phyloP scores from a whole-genome alignment of 1,140 invertebrate genomes.

The Anoplophora glabripennis region DNA sequence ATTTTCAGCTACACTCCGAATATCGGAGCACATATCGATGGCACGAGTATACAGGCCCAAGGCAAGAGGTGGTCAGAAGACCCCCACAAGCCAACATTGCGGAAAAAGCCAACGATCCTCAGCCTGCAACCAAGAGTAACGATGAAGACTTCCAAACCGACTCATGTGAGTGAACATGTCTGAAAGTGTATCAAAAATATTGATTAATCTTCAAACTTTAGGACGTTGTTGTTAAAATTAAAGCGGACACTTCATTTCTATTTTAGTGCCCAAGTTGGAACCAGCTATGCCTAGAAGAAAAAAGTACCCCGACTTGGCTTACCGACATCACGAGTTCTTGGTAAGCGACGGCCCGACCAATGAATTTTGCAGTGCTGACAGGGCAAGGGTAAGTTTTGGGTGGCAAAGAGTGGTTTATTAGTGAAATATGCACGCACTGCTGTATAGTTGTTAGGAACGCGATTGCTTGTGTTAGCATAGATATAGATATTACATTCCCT shows the following conservation, averaged over 20 bases:
- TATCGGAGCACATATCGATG: slow-evolving; percentile 90
- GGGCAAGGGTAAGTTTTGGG: slow-evolving; percentile 55
- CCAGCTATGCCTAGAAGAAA: slow-evolving; percentile 79
- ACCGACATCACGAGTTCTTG: slow-evolving; percentile 78
- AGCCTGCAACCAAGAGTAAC: slow-evolving; percentile 5
- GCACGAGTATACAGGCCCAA: slow-evolving; percentile 80
- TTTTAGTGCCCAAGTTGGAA: slow-evolving; percentile 63
- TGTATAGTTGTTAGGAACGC: slow-evolving; percentile 19
- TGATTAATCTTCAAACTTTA: not conserved
- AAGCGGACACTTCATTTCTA: not conserved
- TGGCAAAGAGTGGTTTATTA: not conserved
- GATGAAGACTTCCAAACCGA: slow-evolving; percentile 32
- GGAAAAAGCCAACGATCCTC: slow-evolving; percentile 46
- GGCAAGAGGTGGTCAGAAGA: slow-evolving; percentile 59
- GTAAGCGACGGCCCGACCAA: slow-evolving; percentile 56
- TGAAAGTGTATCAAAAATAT: not conserved
- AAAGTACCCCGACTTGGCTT: slow-evolving; percentile 82
- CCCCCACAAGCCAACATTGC: slow-evolving; percentile 60
- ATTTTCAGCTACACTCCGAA: slow-evolving; percentile 77
- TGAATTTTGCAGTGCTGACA: slow-evolving; percentile 50
- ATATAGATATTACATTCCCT: too few relatives aligned
- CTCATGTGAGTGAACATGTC: slow-evolving; percentile 21
- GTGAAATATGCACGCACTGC: slow-evolving; percentile 22
- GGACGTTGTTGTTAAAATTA: not conserved
- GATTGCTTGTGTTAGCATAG: not conserved